A percentile compares a stretch with the other conserved stretches of the same genome.
These are phyloP conservation scores for Sebastes matsubarae DNA, from an alignment of 2,797 vertebrate genomes.

Conservation along the genomic window DNA sequence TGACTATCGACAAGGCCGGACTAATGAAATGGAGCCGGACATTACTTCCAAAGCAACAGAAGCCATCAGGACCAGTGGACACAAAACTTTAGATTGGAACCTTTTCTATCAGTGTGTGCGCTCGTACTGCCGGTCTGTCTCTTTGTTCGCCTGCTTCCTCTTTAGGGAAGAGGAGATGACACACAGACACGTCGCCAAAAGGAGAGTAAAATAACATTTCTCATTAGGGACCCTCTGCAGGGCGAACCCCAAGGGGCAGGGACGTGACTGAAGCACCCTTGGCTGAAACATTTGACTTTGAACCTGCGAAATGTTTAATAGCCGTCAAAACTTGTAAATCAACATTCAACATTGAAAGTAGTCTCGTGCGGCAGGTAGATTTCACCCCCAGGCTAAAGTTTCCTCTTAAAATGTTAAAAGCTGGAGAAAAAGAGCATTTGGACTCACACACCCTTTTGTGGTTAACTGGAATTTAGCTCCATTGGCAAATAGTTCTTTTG, in stretches of 20 bases:
- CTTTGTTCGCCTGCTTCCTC: neutral
- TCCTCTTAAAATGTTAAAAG: neutral
- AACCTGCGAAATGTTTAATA: slow-evolving; percentile 48
- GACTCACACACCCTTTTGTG: neutral
- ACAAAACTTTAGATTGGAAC: slow-evolving; percentile 23
- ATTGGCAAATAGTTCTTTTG: neutral
- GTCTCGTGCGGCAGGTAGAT: neutral
- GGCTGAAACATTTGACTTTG: slow-evolving; percentile 19
- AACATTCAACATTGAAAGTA: slow-evolving; percentile 40
- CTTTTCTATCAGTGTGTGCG: neutral
- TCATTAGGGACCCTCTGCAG: slow-evolving; percentile 49
- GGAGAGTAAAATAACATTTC: neutral
- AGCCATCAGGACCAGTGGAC: neutral
- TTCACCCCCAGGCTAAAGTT: neutral
- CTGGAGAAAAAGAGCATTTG: neutral
- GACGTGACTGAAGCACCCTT: slow-evolving; percentile 26
- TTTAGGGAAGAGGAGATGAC: slow-evolving; percentile 11
- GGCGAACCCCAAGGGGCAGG: slow-evolving; percentile 6
- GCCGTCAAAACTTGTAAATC: slow-evolving; percentile 60
- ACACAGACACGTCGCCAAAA: slow-evolving; percentile 17
- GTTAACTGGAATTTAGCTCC: neutral
- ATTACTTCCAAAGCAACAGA: slow-evolving; percentile 14
- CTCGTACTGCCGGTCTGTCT: neutral
- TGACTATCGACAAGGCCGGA: slow-evolving; percentile 17
- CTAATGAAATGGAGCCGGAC: slow-evolving; percentile 30